phyloP scores from a whole-genome alignment of 2,113 vertebrate species.

The Zapornia atra region DNA sequence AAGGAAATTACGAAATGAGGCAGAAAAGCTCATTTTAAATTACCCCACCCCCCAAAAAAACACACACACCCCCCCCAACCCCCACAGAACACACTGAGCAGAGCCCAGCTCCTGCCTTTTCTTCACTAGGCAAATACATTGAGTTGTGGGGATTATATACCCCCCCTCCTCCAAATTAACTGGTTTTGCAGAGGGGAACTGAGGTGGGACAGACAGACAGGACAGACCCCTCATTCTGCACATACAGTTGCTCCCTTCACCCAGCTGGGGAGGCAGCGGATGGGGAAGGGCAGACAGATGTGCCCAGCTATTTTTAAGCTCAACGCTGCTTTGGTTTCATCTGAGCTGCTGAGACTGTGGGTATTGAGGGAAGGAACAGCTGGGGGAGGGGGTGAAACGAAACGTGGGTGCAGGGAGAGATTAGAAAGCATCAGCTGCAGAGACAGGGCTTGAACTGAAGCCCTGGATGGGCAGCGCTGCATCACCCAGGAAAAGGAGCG shows the following conservation, averaged over 20 bases:
- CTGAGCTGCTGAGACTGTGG: not conserved
- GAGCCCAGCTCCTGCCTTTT: not conserved
- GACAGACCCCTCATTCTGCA: not conserved
- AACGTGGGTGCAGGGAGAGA: not conserved
- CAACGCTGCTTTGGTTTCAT: not conserved
- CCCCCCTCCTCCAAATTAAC: not conserved
- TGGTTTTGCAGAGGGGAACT: not conserved
- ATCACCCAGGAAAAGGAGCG: not conserved
- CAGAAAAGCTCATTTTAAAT: not conserved
- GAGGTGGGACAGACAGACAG: not conserved
- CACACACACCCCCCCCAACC: too few species aligned
- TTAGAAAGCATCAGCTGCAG: not conserved
- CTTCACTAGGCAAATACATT: not conserved
- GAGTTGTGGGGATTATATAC: not conserved
- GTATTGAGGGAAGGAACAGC: not conserved
- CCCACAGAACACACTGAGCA: not conserved
- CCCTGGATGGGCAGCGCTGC: not conserved
- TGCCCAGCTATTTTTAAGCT: constrained; percentile 28
- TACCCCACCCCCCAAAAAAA: not conserved
- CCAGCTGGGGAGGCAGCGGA: not conserved
- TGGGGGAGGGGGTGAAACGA: not conserved
- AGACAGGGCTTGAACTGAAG: fast-evolving
- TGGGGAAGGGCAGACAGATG: constrained; percentile 1
- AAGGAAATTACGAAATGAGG: not conserved
- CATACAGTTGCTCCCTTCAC: not conserved